phyloP scores from a whole-genome alignment of 2,113 vertebrate genomes.

The Struthidea cinerea region DNA sequence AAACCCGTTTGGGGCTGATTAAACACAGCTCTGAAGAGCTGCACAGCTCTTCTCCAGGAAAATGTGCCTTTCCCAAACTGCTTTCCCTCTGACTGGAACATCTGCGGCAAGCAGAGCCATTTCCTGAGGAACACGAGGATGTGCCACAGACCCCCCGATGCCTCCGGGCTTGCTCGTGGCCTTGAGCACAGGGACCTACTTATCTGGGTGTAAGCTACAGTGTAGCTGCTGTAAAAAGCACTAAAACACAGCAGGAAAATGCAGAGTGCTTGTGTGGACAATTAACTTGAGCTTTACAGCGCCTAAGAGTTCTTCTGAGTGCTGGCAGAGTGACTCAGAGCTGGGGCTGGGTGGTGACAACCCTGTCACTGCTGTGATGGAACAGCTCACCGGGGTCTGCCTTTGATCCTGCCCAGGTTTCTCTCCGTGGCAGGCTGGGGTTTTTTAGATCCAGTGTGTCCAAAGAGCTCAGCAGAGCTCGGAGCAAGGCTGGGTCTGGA shows the following conservation, averaged over 20 bases:
- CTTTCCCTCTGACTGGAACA: not conserved
- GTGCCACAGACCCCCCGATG: not conserved
- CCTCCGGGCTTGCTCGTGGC: not conserved
- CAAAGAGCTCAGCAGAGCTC: not conserved
- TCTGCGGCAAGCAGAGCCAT: not conserved
- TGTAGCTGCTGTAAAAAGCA: not conserved
- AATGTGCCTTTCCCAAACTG: not conserved
- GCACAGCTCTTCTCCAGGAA: not conserved
- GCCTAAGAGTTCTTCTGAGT: not conserved
- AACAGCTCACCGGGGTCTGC: not conserved
- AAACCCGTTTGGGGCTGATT: not conserved
- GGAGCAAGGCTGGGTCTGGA: not conserved
- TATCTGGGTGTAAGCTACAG: not conserved
- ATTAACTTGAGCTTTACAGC: not conserved
- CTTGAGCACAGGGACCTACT: not conserved
- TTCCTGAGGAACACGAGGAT: not conserved
- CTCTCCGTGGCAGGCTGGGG: not conserved
- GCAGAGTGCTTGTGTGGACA: not conserved
- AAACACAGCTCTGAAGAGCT: not conserved
- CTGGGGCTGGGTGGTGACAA: not conserved
- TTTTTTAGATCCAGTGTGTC: not conserved
- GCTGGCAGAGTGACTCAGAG: not conserved
- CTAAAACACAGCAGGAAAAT: not conserved
- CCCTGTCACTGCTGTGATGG: accelerated
- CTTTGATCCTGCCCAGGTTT: not conserved